A percentile compares a stretch with the other conserved stretches of the same genome.
Evolutionary conservation across 2,797 vertebrate species (phyloP).

Genomic region (Odontamblyopus rebecca): DNA sequence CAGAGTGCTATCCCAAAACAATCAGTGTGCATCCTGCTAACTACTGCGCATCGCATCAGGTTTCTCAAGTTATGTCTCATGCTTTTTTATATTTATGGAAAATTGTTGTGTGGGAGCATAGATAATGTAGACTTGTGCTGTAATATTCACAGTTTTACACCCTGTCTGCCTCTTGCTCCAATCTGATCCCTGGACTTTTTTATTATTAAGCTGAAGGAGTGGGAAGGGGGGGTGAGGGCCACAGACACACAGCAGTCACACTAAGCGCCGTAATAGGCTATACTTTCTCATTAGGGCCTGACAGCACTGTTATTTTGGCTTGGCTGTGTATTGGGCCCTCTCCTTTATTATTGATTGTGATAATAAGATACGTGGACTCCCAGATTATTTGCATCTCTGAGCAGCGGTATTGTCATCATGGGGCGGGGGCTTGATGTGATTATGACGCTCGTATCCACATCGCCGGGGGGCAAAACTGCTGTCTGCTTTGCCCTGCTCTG

Average conservation of each 20-base stretch:
- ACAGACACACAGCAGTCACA: conserved; percentile 38
- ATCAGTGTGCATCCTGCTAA: too few species aligned
- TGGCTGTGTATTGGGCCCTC: conserved; percentile 38
- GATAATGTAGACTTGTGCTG: too few species aligned
- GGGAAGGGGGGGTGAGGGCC: conserved; percentile 29
- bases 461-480: conserved; percentile 61
- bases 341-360: conserved; percentile 78
- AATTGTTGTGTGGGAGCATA: too few species aligned
- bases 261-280: conserved; percentile 54
- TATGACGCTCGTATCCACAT: conserved; percentile 71
- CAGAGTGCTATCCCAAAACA: too few species aligned
- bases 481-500: conserved; percentile 42
- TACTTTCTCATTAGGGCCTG: conserved; percentile 67
- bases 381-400: conserved; percentile 81
- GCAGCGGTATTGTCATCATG: conserved; percentile 76
- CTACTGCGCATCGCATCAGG: too few species aligned
- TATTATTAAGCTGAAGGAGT: conserved; percentile 9
- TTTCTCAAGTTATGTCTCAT: too few species aligned
- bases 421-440: conserved; percentile 64
- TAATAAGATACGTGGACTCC: conserved; percentile 78
- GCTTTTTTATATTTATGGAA: too few species aligned
- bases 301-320: conserved; percentile 56
- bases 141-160: conserved; percentile 39
- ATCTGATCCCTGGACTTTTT: conserved; percentile 56
- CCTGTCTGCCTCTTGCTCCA: conserved; percentile 54